Evolutionary conservation across 2,113 vertebrate species (phyloP).

Genomic region (Platysternon megacephalum): DNA sequence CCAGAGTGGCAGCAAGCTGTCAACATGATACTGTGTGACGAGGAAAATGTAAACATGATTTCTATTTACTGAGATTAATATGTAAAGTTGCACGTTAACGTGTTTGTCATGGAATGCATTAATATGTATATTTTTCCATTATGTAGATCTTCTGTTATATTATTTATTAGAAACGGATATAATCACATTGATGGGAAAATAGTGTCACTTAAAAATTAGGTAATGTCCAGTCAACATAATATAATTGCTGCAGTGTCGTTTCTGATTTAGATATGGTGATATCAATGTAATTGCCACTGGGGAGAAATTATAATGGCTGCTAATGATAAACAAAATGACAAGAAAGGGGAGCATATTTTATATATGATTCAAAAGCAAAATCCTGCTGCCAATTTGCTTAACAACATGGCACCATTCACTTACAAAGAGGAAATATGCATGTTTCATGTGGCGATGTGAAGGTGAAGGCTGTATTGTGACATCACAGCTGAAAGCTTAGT

Average conservation of each 20-base stretch:
- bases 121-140: conserved; percentile 58
- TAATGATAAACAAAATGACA: conserved; percentile 81
- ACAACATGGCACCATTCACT: background rate
- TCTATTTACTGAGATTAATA: conserved; percentile 66
- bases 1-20: conserved; percentile 65
- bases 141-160: conserved; percentile 61
- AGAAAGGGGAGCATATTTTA: conserved; percentile 70
- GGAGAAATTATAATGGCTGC: conserved; percentile 78
- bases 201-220: conserved; percentile 84
- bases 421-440: conserved; percentile 3
- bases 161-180: conserved; percentile 74
- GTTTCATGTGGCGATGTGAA: background rate
- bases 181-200: conserved; percentile 77
- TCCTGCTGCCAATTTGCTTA: conserved; percentile 24
- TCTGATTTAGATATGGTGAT: conserved; percentile 78
- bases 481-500: background rate
- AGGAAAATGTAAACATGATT: conserved; percentile 53
- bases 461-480: background rate
- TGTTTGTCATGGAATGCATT: conserved; percentile 67
- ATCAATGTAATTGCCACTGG: conserved; percentile 77
- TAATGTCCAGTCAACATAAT: conserved; percentile 77
- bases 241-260: conserved; percentile 73
- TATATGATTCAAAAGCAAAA: conserved; percentile 46
- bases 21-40: conserved; percentile 59
- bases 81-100: conserved; percentile 30